A percentile compares a stretch with the other conserved stretches of the same genome.
Conservation (phyloP, 2,797 vertebrate genomes). For the Amniataba percoides region DNA sequence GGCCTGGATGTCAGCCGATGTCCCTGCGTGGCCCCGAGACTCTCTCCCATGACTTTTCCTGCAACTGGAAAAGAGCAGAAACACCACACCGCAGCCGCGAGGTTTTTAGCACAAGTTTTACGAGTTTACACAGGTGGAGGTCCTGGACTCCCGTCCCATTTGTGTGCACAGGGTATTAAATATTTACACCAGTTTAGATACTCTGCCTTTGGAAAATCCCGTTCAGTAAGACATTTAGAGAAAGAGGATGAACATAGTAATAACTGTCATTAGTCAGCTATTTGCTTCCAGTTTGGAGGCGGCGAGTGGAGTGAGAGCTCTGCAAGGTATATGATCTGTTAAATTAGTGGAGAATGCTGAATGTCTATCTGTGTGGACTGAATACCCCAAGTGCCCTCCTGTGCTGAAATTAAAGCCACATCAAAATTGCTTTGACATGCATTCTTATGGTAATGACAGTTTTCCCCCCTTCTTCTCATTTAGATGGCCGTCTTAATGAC, state of each 20-base stretch:
- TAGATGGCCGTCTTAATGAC: constrained; percentile 73
- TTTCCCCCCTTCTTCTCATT: constrained; percentile 57
- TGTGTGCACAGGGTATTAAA: constrained; percentile 61
- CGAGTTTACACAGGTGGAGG: constrained; percentile 80
- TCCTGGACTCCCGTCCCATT: constrained; percentile 54
- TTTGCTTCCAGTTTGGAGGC: constrained; percentile 49
- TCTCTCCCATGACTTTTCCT: constrained; percentile 54
- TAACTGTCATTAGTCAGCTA: constrained; percentile 52
- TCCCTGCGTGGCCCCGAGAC: constrained; percentile 67
- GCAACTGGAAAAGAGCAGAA: constrained; percentile 48
- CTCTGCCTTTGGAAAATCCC: constrained; percentile 49
- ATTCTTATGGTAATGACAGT: constrained; percentile 78
- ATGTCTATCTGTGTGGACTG: constrained; percentile 42
- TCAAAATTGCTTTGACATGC: constrained; percentile 75
- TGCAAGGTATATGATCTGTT: constrained; percentile 60
- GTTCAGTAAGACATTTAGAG: constrained; percentile 41
- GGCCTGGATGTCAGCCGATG: constrained; percentile 58
- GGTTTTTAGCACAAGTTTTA: constrained; percentile 61
- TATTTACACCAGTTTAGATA: constrained; percentile 74
- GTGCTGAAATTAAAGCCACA: constrained; percentile 74
- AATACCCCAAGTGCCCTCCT: constrained; percentile 37
- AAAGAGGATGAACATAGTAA: constrained; percentile 16
- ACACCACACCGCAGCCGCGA: constrained; percentile 53
- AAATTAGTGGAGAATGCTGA: constrained; percentile 63
- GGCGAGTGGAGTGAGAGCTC: constrained; percentile 47